These are phyloP conservation scores for Heliconius nattereri DNA, from an alignment of 1,140 invertebrate genomes.

Conservation along the genomic window DNA sequence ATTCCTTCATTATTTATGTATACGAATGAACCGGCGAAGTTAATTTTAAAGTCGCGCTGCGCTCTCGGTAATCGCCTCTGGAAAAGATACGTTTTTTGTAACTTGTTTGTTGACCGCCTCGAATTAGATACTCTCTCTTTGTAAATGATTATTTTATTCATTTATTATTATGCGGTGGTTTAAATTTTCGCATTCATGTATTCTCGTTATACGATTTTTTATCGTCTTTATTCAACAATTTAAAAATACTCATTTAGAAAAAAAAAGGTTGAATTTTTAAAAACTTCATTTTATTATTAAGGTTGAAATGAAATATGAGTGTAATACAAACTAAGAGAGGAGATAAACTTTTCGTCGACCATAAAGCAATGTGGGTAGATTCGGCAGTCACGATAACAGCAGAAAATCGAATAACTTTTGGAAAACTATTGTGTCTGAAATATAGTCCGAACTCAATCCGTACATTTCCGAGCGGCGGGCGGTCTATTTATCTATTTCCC, in stretches of 20 bases:
- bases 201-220: background rate
- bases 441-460: slow-evolving; percentile 80
- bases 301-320: background rate
- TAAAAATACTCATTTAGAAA: too few relatives aligned
- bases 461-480: slow-evolving; percentile 79
- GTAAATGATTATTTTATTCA: slow-evolving; percentile 8
- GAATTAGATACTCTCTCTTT: slow-evolving; percentile 39
- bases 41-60: slow-evolving; percentile 78
- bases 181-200: background rate
- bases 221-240: too few relatives aligned
- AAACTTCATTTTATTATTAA: background rate
- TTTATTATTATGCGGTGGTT: background rate
- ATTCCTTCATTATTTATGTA: slow-evolving; percentile 80
- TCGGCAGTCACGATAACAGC: slow-evolving; percentile 64
- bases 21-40: slow-evolving; percentile 78
- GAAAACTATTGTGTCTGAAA: slow-evolving; percentile 78
- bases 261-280: background rate
- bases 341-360: background rate
- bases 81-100: slow-evolving; percentile 67
- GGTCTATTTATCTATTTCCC: slow-evolving; percentile 81
- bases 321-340: background rate
- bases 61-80: slow-evolving; percentile 64
- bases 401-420: slow-evolving; percentile 77
- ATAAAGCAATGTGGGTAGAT: slow-evolving; percentile 28
- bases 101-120: slow-evolving; percentile 42